A percentile compares a stretch with the other conserved stretches of the same genome.
These are phyloP conservation scores for Microcebus ravelobensis DNA, from an alignment of 2,113 vertebrate genomes.

Conservation along the genomic window DNA sequence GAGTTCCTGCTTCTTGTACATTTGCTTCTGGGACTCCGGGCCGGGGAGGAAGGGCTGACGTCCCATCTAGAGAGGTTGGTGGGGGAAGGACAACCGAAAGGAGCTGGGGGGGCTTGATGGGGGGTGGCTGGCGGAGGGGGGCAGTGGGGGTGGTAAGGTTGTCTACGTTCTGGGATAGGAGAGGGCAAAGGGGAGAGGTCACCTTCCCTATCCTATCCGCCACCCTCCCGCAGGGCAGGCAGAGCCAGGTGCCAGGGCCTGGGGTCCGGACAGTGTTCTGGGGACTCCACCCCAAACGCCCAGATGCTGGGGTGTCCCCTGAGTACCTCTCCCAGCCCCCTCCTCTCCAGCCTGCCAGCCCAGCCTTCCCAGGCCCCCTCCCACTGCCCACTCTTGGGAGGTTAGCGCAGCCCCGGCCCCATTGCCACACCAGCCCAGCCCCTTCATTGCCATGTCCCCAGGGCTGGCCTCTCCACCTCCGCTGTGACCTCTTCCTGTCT, in stretches of 20 bases:
- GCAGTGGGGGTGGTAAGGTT: neutral
- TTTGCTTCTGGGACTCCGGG: constrained; percentile 60
- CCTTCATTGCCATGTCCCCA: constrained; percentile 63
- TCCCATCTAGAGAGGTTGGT: constrained; percentile 2
- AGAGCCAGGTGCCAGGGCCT: neutral
- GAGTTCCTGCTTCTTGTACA: constrained; percentile 56
- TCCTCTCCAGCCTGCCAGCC: constrained; percentile 1
- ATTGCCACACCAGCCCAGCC: constrained; percentile 13
- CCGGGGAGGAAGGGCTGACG: neutral
- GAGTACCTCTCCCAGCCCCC: neutral
- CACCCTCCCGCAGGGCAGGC: neutral
- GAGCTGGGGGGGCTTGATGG: neutral
- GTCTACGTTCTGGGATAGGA: neutral
- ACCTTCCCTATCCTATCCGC: neutral
- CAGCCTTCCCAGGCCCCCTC: neutral
- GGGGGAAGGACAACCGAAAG: neutral
- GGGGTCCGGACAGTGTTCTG: neutral
- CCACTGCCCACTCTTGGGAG: neutral
- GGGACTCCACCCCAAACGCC: neutral
- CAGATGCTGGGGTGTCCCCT: neutral
- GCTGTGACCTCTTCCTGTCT: constrained; percentile 33
- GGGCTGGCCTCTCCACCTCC: constrained; percentile 8
- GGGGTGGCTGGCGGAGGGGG: neutral
- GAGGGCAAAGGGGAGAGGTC: neutral
- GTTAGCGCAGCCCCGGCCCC: neutral